These are phyloP conservation scores for Zosterops lateralis DNA, from an alignment of 2,113 vertebrate species.

Conservation along the genomic window DNA sequence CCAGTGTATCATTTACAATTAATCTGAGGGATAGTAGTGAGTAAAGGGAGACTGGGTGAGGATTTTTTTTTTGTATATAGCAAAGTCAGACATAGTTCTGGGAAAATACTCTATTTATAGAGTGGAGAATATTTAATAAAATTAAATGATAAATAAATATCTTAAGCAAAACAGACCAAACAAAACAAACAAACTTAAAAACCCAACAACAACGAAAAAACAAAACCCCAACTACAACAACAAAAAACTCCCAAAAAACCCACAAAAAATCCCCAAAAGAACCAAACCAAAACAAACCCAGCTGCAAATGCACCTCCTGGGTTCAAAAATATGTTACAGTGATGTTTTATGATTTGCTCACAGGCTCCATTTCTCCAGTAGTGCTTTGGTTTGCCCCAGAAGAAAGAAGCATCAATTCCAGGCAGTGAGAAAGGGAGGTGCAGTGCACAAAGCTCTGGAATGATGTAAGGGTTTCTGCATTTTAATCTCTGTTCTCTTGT, in stretches of 20 bases:
- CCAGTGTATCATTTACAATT: neutral
- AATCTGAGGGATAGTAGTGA: neutral
- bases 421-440: neutral
- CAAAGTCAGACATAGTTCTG: neutral
- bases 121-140: neutral
- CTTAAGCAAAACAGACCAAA: neutral
- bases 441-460: neutral
- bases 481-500: conserved; percentile 57
- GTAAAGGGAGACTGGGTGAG: neutral
- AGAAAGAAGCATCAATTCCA: conserved; percentile 1
- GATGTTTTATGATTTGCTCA: neutral
- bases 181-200: neutral
- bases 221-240: too few species aligned
- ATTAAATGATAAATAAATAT: neutral
- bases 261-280: too few species aligned
- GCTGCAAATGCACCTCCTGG: neutral
- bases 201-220: too few species aligned
- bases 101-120: neutral
- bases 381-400: neutral
- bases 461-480: conserved; percentile 54
- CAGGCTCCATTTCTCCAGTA: neutral
- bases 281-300: neutral
- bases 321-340: neutral
- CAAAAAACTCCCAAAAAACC: neutral
- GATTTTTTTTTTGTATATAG: neutral